phyloP scores from a whole-genome alignment of 1,140 invertebrate species.

The Mercenaria mercenaria region DNA sequence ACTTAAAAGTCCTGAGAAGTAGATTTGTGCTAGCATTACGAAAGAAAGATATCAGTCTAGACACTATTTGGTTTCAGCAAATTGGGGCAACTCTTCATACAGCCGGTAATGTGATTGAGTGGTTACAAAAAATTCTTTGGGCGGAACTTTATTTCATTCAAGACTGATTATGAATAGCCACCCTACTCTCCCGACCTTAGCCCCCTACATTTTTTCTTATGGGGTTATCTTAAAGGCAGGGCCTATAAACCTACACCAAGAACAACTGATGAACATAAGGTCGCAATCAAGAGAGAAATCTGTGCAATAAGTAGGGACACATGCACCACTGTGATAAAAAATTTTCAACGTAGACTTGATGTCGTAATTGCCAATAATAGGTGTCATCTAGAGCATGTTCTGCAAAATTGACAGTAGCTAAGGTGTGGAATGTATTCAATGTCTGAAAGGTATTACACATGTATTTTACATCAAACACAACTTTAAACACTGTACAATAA shows the following conservation, averaged over 20 bases:
- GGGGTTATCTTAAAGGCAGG: slow-evolving; percentile 11
- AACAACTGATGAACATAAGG: slow-evolving; percentile 9
- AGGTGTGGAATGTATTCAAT: background rate
- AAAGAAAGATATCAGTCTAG: slow-evolving; percentile 19
- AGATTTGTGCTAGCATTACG: slow-evolving; percentile 12
- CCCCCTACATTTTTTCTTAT: slow-evolving; percentile 12
- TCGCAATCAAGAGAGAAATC: slow-evolving; percentile 1
- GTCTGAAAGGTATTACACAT: background rate
- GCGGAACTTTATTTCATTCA: background rate
- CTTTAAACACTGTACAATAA: background rate
- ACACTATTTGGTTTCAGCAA: slow-evolving; percentile 14
- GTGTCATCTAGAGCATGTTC: background rate
- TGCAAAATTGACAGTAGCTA: background rate
- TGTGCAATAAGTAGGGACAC: background rate
- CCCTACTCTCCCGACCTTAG: slow-evolving; percentile 1
- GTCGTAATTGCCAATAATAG: background rate
- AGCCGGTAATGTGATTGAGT: background rate
- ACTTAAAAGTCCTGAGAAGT: background rate
- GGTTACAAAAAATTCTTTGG: slow-evolving; percentile 16
- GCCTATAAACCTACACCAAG: background rate
- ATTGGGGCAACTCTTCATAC: background rate
- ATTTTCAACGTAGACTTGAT: slow-evolving; percentile 15
- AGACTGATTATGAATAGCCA: background rate
- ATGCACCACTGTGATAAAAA: background rate
- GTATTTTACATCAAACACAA: slow-evolving; percentile 14